Evolutionary conservation across 37 sponge, comb jelly and placozoan genomes (phyloP), one percentile per base, ranked within the genome.

Genomic region (Ianthella basta): DNA sequence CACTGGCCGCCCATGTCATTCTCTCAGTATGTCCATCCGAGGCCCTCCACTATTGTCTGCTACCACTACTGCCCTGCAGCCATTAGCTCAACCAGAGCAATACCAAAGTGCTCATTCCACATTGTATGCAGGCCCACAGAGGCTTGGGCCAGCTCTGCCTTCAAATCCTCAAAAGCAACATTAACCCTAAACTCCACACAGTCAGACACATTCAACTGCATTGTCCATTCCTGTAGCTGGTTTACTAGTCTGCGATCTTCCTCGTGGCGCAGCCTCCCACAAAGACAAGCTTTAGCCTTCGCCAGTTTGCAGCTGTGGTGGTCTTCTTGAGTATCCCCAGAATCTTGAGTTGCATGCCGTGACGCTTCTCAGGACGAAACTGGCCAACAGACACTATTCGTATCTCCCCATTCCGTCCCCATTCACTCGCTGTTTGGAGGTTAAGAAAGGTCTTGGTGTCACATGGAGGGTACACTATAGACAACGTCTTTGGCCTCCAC

Each of bases 71-170:
- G 94, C 91, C 99, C 99, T 25, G 97, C 97, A 1, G 99, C 97
- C 96, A 96, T 97, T 66, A 93, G 88, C 83, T 99, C 99, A 64
- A 97, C 97, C 29, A 99, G 77, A 8, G 92, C 85, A 21, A 99
- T 99, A 57, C 99, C 99, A 90, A 99, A 99, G 80, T 99, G 99
- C 60, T 99, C 99, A 56, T 99, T 95, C 86, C 86, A 68, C 99
- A 99, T 99, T 30, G 97, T 95, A 86, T 99, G 99, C 16, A 99
- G 85, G 0, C 95, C 97, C 34, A 86, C 91, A 29, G 80, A 65
- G 6, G 94, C 83, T 20, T 59, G 41, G 0, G 80, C 56, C 0
- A 96, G 81, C 32, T 89, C 75, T 4, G 85, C 54, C 59, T 80
- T 66, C 56, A 99, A 87, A 37, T 89, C 84, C 16, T 64, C 38